These are phyloP conservation scores for Corydoras sp. DNA, from an alignment of 2,113 vertebrate species.

Conservation along the genomic window DNA sequence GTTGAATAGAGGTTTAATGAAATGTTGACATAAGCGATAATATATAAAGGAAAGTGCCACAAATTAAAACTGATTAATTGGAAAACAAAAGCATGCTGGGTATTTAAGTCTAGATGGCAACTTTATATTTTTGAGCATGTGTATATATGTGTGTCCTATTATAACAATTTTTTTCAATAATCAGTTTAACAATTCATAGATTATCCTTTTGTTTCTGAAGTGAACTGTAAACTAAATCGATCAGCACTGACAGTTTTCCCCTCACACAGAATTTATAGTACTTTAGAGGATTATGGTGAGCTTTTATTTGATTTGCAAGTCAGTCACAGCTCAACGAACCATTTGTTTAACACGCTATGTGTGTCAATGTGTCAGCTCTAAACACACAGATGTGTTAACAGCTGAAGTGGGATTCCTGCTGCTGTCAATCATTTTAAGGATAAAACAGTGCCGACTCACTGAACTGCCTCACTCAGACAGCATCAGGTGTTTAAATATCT, in stretches of 20 bases:
- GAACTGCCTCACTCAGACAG: conserved; percentile 31
- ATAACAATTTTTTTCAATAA: too few species aligned
- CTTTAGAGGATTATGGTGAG: conserved; percentile 38
- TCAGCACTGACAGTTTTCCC: conserved; percentile 28
- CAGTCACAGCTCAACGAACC: conserved; percentile 40
- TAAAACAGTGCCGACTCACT: conserved; percentile 36
- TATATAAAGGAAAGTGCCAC: too few species aligned
- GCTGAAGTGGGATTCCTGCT: conserved; percentile 45
- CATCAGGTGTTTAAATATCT: conserved; percentile 15
- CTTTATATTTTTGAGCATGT: too few species aligned
- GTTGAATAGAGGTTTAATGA: too few species aligned
- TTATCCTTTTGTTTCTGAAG: conserved; percentile 18
- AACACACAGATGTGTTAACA: conserved; percentile 44
- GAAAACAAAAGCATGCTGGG: too few species aligned
- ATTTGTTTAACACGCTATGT: conserved; percentile 49
- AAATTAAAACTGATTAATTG: too few species aligned
- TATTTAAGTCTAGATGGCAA: too few species aligned
- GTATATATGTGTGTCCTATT: too few species aligned
- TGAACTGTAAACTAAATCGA: conserved; percentile 21
- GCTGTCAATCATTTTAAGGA: conserved; percentile 34
- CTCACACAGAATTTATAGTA: conserved; percentile 32
- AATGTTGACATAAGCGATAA: too few species aligned
- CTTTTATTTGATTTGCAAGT: conserved; percentile 47
- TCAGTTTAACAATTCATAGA: not conserved
- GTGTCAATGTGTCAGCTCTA: conserved; percentile 47